Base-by-base conservation (phyloP, 2,797 vertebrate genomes). In the Neosalanx taihuensis region DNA sequence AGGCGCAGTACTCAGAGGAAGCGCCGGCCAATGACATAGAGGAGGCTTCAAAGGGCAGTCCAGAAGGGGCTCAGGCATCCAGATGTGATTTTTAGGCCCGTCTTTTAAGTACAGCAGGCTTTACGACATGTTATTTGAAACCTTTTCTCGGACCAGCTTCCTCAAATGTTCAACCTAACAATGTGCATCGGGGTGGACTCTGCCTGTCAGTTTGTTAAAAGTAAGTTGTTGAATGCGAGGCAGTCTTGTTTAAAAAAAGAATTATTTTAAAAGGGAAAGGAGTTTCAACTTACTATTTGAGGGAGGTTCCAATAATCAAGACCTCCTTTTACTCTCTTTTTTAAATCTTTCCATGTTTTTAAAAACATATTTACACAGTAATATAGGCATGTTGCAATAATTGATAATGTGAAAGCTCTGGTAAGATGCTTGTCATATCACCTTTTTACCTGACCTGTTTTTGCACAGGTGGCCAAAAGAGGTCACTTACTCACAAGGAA, bases 341-440 rank as follows among this genome's bases (percentile, higher is more conserved):
- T 82, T 87, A 89, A 26, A 26, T 90, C 85, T 89, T 91, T 91
- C 86, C 89, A 90, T 92, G 89, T 92, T 92, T 93, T 93, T 87
- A 89, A 89, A 90, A 90, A 88, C 90, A 89, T 93, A 93, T 92
- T 92, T 92, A 92, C 92, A 92, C 89, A 94, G 91, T 92, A 92
- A 93, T 92, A 92, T 92, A 93, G 92, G 93, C 93, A 94, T 94
- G 93, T 93, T 94, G 93, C 93, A 94, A 94, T 94, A 94, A 93
- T 88, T 90, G 90, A 93, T 91, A 94, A 93, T 94, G 93, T 93
- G 93, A 93, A 94, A 92, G 91, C 92, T 93, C 92, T 92, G 90
- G 87, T 92, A 89, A 92, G 90, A 93, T 91, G 90, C 90, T 93
- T 88, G 89, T 93, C 92, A 93, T 92, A 92, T 93, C 92, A 93